Base-by-base conservation (phyloP, 2,797 vertebrate genomes). In the Cirrhinus mrigala region DNA sequence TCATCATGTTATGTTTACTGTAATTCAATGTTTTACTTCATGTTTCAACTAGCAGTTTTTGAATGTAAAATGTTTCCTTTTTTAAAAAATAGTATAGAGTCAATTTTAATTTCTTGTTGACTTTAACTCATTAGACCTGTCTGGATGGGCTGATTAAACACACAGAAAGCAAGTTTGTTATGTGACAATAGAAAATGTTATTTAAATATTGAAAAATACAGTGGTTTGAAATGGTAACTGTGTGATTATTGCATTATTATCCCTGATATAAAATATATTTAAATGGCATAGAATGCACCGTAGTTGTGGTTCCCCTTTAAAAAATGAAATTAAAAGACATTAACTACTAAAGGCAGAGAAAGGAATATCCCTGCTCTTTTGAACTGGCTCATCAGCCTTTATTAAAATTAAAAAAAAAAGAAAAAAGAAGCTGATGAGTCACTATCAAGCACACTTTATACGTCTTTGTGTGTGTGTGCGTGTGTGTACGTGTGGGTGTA, bases 391-490 rank as follows among this genome's bases (percentile, higher is more conserved):
- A 2, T n/a, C 29, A 33, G 22, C 12, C 40, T 40, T 52, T 20
- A 24, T 27, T 16, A 50, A 27, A n/a, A n/a, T n/a, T n/a, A n/a
- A n/a, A n/a, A n/a, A 37, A 37, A 37, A 37, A 33, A 33, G 33
- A 22, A 60, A 37, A 54, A 4, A 40, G 5, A 24, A 69, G 4
- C 1, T 29, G 77, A 77, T 68, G 83, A 79, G 69, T 85, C 87
- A 89, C 54, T 58, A 18, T 27, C 5, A 46, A 11, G 4, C 20
- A 24, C 24, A 27, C 29, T 29, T 10, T 14, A 4, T 52, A 1
- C 18, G 3, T 14, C 22, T 83, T 20, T 58, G 48, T 71, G 60
- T 48, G 80, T 24, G 33, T 2, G 20, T 8, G 29, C 3, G 48
- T 40, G 58, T 1, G n/a, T 2, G 52, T 52, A 52, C 12, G n/a